These are phyloP conservation scores for Scomber japonicus DNA, from an alignment of 2,113 vertebrate genomes.

Conservation along the genomic window DNA sequence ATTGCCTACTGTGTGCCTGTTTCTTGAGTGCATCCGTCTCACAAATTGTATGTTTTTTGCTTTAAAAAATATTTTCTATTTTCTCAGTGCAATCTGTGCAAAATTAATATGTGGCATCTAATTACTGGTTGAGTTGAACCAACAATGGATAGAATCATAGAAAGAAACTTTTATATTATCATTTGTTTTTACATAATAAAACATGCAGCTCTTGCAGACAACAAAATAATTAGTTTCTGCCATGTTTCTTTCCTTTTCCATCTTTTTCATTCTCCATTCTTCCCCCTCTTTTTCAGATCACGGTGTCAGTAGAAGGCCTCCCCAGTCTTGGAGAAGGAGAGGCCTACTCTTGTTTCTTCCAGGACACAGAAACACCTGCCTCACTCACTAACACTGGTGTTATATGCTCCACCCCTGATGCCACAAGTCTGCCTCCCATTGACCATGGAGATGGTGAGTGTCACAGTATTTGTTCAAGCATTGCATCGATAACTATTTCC, in stretches of 20 bases:
- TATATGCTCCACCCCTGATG: constrained; percentile 90
- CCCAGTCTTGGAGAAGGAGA: constrained; percentile 88
- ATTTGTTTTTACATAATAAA: too few species aligned
- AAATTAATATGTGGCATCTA: too few species aligned
- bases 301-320: constrained; percentile 88
- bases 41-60: too few species aligned
- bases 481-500: neutral
- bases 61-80: too few species aligned
- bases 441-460: constrained; percentile 89
- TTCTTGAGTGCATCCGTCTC: neutral
- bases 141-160: neutral
- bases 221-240: neutral
- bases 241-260: neutral
- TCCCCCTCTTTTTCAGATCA: constrained; percentile 83
- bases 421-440: constrained; percentile 85
- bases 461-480: neutral
- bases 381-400: constrained; percentile 87
- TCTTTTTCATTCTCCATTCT: neutral
- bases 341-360: constrained; percentile 92
- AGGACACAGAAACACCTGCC: constrained; percentile 89
- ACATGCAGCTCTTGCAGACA: too few species aligned
- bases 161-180: neutral
- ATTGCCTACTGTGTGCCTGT: neutral
- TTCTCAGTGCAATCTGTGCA: too few species aligned
- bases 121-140: neutral